Evolutionary conservation across 2,888 invertebrate species (phyloP).

Genomic region (Mesoligia furuncula): DNA sequence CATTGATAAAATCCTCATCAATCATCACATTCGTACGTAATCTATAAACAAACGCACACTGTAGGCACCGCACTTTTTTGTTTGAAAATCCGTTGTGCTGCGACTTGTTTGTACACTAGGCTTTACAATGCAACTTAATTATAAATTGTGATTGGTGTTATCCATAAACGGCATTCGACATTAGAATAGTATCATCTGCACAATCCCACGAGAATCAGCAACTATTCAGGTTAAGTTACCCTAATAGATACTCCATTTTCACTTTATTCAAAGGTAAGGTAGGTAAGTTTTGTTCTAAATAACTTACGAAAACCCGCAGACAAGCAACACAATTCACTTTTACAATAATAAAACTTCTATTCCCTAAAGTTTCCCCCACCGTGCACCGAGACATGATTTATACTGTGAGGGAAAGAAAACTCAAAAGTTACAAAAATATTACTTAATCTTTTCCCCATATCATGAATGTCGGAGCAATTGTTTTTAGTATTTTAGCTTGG

Average conservation of each 20-base stretch:
- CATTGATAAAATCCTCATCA: not conserved
- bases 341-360: constrained; percentile 49
- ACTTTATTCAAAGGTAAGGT: constrained; percentile 19
- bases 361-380: constrained; percentile 33
- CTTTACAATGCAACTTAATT: not conserved
- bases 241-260: constrained; percentile 5
- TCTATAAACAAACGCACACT: not conserved
- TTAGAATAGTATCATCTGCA: too few species aligned
- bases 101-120: not conserved
- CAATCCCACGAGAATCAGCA: not conserved
- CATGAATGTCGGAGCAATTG: constrained; percentile 9
- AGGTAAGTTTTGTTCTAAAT: constrained; percentile 20
- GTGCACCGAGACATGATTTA: constrained; percentile 31
- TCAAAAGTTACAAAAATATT: constrained; percentile 42
- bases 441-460: constrained; percentile 30
- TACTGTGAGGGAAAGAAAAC: constrained; percentile 33
- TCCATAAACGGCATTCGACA: not conserved
- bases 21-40: not conserved
- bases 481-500: constrained; percentile 16
- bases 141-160: not conserved
- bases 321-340: constrained; percentile 46
- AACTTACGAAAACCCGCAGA: constrained; percentile 11
- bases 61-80: not conserved
- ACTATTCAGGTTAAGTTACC: not conserved
- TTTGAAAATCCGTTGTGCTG: not conserved